Percentiles rank a stretch among this genome's conserved stretches.
Evolutionary conservation across 2,797 vertebrate genomes (phyloP).

Genomic region (Poeciliopsis turneri): DNA sequence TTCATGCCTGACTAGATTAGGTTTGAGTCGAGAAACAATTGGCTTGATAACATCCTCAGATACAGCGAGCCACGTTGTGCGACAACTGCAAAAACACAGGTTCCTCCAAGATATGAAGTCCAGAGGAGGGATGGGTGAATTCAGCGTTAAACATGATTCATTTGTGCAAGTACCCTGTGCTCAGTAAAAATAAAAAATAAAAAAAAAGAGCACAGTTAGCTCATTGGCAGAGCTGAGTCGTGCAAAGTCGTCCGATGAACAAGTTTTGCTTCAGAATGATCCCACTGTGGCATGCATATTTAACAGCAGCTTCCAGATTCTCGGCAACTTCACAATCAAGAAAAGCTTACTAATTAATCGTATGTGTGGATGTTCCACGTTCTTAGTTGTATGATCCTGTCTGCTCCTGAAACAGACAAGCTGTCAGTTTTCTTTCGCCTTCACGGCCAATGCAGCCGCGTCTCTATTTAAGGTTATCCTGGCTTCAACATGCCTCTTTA

Average conservation of each 20-base stretch:
- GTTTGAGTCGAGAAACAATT: neutral
- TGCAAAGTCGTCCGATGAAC: slow-evolving; percentile 25
- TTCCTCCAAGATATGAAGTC: slow-evolving; percentile 31
- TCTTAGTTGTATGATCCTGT: slow-evolving; percentile 4
- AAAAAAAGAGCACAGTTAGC: slow-evolving; percentile 22
- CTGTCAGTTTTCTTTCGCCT: slow-evolving; percentile 1
- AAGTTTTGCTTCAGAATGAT: slow-evolving; percentile 32
- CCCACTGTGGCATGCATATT: slow-evolving; percentile 55
- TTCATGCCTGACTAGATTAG: slow-evolving; percentile 18
- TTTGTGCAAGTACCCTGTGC: slow-evolving; percentile 35
- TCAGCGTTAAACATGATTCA: slow-evolving; percentile 10
- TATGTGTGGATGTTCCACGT: slow-evolving; percentile 7
- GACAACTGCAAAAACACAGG: slow-evolving; percentile 9
- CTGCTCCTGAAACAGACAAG: neutral
- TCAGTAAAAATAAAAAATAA: slow-evolving; percentile 15
- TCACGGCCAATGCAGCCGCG: slow-evolving; percentile 7
- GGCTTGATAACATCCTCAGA: slow-evolving; percentile 1
- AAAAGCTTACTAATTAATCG: slow-evolving; percentile 22
- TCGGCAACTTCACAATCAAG: slow-evolving; percentile 8
- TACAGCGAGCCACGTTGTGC: slow-evolving; percentile 8
- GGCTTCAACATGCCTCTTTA: slow-evolving; percentile 7
- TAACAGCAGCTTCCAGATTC: slow-evolving; percentile 21
- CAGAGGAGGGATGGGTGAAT: slow-evolving; percentile 36
- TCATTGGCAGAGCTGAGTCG: slow-evolving; percentile 35
- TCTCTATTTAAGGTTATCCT: slow-evolving; percentile 15